phyloP scores from a whole-genome alignment of 2,888 invertebrate species.

The Griposia aprilina region DNA sequence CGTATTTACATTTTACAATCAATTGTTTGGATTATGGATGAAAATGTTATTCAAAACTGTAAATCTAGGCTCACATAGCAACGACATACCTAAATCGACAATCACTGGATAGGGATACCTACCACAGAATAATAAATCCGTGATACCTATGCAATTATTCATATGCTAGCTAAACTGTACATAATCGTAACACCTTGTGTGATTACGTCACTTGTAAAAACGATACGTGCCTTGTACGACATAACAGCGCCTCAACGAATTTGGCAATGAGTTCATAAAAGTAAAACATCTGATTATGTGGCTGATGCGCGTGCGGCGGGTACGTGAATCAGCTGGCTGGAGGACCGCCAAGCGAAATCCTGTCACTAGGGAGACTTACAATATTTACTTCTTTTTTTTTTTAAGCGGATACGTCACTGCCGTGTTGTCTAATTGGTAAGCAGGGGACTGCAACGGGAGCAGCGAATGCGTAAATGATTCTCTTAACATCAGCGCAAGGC shows the following conservation, averaged over 20 bases:
- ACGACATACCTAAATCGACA: constrained; percentile 13
- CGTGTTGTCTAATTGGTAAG: neutral
- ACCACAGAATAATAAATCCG: too few relatives aligned
- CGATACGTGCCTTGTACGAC: constrained; percentile 43
- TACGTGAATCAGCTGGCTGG: constrained; percentile 61
- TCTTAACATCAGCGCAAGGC: neutral
- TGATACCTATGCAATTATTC: constrained; percentile 21
- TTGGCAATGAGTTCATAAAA: constrained; percentile 65
- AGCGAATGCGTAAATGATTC: neutral
- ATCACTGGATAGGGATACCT: neutral
- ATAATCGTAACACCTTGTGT: constrained; percentile 19
- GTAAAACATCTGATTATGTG: constrained; percentile 58
- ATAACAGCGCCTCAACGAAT: constrained; percentile 55
- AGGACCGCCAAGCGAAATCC: constrained; percentile 62
- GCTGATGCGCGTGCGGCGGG: constrained; percentile 36
- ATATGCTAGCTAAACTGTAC: constrained; percentile 12
- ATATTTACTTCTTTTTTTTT: constrained; percentile 39
- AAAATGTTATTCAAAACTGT: constrained; percentile 1
- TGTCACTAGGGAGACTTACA: constrained; percentile 39
- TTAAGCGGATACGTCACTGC: neutral
- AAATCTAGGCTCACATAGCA: neutral
- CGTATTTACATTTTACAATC: too few relatives aligned
- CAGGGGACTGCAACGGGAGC: neutral
- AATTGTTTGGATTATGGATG: neutral
- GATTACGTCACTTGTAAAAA: constrained; percentile 48